These are phyloP conservation scores for Sciurus vulgaris DNA, from an alignment of 2,797 vertebrate species.

Conservation along the genomic window DNA sequence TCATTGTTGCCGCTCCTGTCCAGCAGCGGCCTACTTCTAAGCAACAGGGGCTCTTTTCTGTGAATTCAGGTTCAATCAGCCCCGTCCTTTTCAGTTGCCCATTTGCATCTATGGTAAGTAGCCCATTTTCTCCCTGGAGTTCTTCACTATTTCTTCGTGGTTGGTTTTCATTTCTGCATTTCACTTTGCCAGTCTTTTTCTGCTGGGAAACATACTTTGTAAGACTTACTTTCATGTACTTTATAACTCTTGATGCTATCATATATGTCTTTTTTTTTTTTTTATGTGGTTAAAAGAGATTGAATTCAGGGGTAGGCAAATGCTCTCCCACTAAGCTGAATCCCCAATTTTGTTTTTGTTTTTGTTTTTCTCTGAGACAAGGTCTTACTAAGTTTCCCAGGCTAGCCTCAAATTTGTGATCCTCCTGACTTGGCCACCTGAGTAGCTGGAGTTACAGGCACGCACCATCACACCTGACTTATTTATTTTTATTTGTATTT, in stretches of 20 bases:
- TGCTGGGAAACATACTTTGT: not conserved
- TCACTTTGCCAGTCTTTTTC: not conserved
- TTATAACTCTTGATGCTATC: not conserved
- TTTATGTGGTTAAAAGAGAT: not conserved
- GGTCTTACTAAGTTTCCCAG: not conserved
- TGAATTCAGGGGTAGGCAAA: not conserved
- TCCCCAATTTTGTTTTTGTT: no score
- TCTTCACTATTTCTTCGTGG: not conserved
- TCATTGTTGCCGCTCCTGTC: not conserved
- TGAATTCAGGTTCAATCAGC: not conserved
- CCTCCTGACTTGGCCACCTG: no score
- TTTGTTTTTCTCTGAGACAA: no score
- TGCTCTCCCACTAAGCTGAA: no score
- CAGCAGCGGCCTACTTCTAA: not conserved
- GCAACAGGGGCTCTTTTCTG: not conserved
- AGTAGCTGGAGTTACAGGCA: no score
- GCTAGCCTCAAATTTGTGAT: not conserved
- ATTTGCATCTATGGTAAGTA: not conserved
- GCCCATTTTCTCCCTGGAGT: not conserved
- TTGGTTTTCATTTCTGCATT: constrained; percentile 3
- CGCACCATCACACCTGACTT: no score
- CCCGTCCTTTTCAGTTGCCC: not conserved
- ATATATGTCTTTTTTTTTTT: not conserved
- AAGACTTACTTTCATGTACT: not conserved
- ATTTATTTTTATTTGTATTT: not conserved